Percentiles rank a stretch among this genome's conserved stretches.
phyloP scores from a whole-genome alignment of 2,888 invertebrate genomes.

The Sminthurinus aureus region DNA sequence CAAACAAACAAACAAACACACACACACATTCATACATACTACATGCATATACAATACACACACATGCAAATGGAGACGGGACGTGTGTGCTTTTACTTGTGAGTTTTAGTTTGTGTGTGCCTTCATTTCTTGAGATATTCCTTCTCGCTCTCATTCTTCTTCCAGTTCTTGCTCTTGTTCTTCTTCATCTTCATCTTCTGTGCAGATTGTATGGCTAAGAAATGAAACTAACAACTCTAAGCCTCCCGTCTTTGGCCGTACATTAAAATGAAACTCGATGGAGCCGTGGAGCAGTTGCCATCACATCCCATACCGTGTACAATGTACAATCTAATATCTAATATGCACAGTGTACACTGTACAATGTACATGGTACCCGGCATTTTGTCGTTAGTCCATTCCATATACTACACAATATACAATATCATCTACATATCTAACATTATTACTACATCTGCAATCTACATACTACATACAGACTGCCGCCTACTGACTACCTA shows the following conservation, averaged over 20 bases:
- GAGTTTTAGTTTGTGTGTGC: constrained; percentile 4
- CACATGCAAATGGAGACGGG: neutral
- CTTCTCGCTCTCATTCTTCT: neutral
- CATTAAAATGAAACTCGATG: neutral
- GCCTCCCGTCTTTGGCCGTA: neutral
- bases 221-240: constrained; percentile 1
- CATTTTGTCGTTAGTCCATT: no score
- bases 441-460: no score
- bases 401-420: no score
- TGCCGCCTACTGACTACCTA: neutral
- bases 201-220: neutral
- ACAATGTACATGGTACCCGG: no score
- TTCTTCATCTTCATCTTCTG: neutral
- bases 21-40: no score
- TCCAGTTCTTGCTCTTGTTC: neutral
- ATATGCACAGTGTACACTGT: no score
- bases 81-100: constrained; percentile 1
- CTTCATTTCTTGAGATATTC: neutral
- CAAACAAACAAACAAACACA: neutral
- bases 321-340: no score
- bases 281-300: neutral
- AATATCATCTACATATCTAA: no score
- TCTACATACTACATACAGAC: no score
- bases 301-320: no score
- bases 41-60: neutral